Evolutionary conservation across 1,140 invertebrate genomes (phyloP).

Genomic region (Atta cephalotes): DNA sequence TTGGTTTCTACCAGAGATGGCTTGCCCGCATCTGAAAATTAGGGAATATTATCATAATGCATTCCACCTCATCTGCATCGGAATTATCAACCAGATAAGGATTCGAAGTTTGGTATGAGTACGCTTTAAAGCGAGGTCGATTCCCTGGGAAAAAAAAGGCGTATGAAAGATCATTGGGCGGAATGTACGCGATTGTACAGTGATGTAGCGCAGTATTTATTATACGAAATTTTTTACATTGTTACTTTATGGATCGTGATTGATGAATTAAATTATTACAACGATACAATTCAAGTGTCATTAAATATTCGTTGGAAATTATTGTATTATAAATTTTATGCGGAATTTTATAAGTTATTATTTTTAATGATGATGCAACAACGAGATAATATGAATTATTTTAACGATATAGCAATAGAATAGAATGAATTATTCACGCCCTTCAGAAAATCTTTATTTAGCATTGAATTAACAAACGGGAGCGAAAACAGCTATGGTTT

Average conservation of each 20-base stretch:
- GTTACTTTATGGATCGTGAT: neutral
- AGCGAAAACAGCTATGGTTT: neutral
- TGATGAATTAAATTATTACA: neutral
- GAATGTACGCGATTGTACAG: no score
- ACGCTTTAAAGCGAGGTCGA: neutral
- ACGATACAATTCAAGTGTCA: neutral
- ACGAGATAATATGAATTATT: constrained; percentile 22
- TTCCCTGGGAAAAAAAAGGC: neutral
- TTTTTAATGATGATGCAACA: neutral
- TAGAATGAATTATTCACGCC: constrained; percentile 39
- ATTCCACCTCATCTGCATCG: constrained; percentile 67
- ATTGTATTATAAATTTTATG: neutral
- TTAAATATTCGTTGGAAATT: neutral
- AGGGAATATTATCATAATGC: constrained; percentile 64
- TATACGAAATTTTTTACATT: neutral
- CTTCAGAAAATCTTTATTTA: constrained; percentile 48
- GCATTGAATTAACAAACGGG: constrained; percentile 42
- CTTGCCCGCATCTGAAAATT: constrained; percentile 58
- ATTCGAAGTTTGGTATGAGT: constrained; percentile 16
- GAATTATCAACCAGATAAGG: constrained; percentile 56
- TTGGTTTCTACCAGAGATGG: constrained; percentile 18
- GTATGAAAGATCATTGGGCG: neutral
- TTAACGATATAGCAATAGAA: neutral
- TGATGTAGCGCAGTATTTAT: neutral
- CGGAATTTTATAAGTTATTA: neutral